Evolutionary conservation across 2,888 invertebrate species (phyloP).

Genomic region (Drymonia ruficornis): DNA sequence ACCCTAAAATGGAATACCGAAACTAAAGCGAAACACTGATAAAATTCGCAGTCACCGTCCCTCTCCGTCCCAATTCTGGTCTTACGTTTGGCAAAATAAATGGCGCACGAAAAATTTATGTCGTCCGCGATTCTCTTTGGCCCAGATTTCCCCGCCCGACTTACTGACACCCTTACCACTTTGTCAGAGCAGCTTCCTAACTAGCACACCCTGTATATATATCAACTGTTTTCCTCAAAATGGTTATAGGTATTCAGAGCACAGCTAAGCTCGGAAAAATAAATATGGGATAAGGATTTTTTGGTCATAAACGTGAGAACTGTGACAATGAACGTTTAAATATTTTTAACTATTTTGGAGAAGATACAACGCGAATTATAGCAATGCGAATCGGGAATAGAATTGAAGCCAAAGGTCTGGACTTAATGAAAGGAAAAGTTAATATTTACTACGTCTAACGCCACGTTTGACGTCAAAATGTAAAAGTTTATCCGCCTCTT

Average conservation of each 20-base stretch:
- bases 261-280: background rate
- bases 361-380: too few species aligned
- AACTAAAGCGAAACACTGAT: slow-evolving; percentile 27
- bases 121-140: slow-evolving; percentile 54
- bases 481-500: too few species aligned
- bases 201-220: slow-evolving; percentile 29
- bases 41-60: slow-evolving; percentile 43
- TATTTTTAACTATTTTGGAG: too few species aligned
- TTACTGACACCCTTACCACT: slow-evolving; percentile 30
- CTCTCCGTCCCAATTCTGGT: slow-evolving; percentile 50
- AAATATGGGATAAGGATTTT: background rate
- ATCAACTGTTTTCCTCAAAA: slow-evolving; percentile 18
- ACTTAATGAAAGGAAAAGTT: too few species aligned
- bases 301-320: too few species aligned
- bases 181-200: slow-evolving; percentile 26
- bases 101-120: slow-evolving; percentile 77
- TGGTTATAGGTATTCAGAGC: slow-evolving; percentile 5
- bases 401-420: too few species aligned
- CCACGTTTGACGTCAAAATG: too few species aligned
- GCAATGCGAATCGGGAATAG: too few species aligned
- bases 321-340: too few species aligned
- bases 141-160: slow-evolving; percentile 45
- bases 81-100: slow-evolving; percentile 73
- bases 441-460: too few species aligned
- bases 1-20: too few species aligned